Percentiles rank a stretch among this genome's conserved stretches.
Conservation (phyloP, 1,140 invertebrate species). For the Eumeta japonica region DNA sequence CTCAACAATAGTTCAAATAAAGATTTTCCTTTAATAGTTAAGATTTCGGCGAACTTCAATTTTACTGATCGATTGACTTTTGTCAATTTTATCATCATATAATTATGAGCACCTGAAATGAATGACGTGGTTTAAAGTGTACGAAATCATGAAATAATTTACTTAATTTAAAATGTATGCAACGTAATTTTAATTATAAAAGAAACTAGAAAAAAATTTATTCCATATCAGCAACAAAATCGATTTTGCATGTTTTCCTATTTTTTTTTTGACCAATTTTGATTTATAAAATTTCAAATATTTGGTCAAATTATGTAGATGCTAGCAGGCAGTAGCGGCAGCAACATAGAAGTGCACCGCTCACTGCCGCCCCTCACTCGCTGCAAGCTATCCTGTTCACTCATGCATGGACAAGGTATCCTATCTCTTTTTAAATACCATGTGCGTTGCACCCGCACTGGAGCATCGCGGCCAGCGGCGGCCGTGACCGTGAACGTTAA, state of each 20-base stretch:
- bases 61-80: conserved; percentile 17
- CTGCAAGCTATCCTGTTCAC: too few species aligned
- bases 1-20: conserved; percentile 45
- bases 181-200: too few species aligned
- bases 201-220: too few species aligned
- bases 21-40: conserved; percentile 26
- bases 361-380: too few species aligned
- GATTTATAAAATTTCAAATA: too few species aligned
- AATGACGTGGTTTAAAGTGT: conserved; percentile 3
- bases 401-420: neutral
- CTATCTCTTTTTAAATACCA: neutral
- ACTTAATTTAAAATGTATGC: too few species aligned
- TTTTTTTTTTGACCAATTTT: too few species aligned
- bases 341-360: too few species aligned
- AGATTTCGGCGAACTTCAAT: conserved; percentile 31
- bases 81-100: conserved; percentile 35
- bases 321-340: too few species aligned
- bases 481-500: neutral
- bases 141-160: conserved; percentile 3
- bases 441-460: neutral
- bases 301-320: too few species aligned
- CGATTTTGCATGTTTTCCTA: too few species aligned
- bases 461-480: neutral
- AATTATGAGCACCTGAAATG: conserved; percentile 41
- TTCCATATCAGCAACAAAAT: too few species aligned